phyloP scores from a whole-genome alignment of 1,140 invertebrate species.

The Drosophila insularis region DNA sequence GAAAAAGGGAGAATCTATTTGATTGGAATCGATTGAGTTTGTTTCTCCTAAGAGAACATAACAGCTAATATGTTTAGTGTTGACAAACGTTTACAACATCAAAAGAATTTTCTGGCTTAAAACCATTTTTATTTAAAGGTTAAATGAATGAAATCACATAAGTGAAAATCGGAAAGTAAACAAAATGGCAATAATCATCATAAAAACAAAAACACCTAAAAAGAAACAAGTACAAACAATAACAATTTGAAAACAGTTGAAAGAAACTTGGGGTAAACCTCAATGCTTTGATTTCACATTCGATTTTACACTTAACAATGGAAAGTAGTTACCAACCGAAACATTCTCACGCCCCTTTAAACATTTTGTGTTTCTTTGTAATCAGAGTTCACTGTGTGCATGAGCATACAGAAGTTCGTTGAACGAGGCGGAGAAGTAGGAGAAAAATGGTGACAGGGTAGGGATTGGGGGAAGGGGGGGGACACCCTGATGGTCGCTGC shows the following conservation, averaged over 20 bases:
- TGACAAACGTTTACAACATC: no score
- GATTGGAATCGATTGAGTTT: neutral
- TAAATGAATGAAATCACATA: no score
- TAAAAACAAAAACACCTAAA: neutral
- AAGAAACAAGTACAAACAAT: neutral
- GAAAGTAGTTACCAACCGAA: neutral
- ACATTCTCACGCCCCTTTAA: neutral
- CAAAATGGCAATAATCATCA: neutral
- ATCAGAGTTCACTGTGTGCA: neutral
- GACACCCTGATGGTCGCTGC: neutral
- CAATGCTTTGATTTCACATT: neutral
- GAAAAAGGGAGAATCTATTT: no score
- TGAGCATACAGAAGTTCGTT: neutral
- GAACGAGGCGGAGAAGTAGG: neutral
- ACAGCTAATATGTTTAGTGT: no score
- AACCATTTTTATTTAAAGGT: no score
- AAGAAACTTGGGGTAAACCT: neutral
- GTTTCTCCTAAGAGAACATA: no score
- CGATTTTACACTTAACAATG: conserved; percentile 4
- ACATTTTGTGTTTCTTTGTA: conserved; percentile 9
- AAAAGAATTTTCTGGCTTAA: no score
- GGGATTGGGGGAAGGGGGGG: neutral
- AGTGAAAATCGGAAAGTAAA: neutral
- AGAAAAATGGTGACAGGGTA: neutral
- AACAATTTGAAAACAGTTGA: neutral